These are phyloP conservation scores for Ormyrus thymus DNA, from an alignment of 2,888 invertebrate genomes.

Conservation along the genomic window DNA sequence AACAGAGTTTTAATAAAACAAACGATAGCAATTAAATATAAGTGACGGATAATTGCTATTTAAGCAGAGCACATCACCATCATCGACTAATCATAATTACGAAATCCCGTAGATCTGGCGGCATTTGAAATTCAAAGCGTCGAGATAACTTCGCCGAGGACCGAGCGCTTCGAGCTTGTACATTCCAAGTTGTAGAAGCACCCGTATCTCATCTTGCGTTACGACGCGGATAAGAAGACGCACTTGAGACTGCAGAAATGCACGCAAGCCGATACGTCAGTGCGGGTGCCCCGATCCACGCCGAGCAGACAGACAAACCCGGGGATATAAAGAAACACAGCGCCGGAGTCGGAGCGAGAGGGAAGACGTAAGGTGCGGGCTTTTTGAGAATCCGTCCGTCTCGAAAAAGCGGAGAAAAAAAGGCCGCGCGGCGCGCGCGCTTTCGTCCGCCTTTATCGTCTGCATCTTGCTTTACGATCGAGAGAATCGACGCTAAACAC, in stretches of 20 bases:
- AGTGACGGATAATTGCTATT: no score
- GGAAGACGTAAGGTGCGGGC: conserved; percentile 19
- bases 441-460: conserved; percentile 24
- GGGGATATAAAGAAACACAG: neutral
- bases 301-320: neutral
- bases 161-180: neutral
- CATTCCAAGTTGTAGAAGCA: neutral
- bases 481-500: conserved; percentile 44
- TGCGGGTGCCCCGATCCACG: conserved; percentile 67
- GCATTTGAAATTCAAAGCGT: neutral
- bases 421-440: neutral
- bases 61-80: no score
- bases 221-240: conserved; percentile 30
- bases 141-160: neutral
- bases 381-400: conserved; percentile 9
- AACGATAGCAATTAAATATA: no score
- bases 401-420: neutral
- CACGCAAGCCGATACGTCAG: conserved; percentile 42
- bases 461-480: conserved; percentile 47
- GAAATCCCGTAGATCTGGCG: no score
- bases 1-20: no score
- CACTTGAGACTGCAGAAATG: conserved; percentile 50
- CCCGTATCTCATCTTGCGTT: conserved; percentile 52
- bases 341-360: conserved; percentile 2
- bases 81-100: no score